These are phyloP conservation scores for Macrostomum cliftonense DNA, from an alignment of 2,888 invertebrate genomes.

Conservation along the genomic window DNA sequence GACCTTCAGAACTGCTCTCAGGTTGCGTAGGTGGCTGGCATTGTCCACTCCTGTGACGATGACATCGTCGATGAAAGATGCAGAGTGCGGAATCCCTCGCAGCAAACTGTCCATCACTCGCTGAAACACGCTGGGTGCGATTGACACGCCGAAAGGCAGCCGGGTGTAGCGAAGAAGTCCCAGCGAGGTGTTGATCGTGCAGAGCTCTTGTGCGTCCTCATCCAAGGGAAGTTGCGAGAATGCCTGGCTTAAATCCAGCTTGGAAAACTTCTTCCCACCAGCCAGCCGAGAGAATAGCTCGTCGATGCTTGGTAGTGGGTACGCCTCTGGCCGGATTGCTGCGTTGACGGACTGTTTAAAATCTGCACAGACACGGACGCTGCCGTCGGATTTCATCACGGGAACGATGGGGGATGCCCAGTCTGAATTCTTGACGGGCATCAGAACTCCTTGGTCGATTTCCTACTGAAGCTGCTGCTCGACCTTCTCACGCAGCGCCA, in stretches of 20 bases:
- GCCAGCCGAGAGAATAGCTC: constrained; percentile 12
- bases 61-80: constrained; percentile 16
- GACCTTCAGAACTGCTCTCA: constrained; percentile 12
- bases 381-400: constrained; percentile 15
- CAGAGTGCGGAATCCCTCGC: constrained; percentile 14
- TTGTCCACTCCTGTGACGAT: constrained; percentile 12
- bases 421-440: constrained; percentile 9
- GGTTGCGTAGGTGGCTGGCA: constrained; percentile 13
- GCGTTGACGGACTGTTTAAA: constrained; percentile 17
- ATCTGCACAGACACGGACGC: constrained; percentile 17
- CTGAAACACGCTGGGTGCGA: constrained; percentile 16
- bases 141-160: constrained; percentile 16
- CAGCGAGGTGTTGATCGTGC: constrained; percentile 16
- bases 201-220: constrained; percentile 11
- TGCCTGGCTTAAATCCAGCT: constrained; percentile 17
- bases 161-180: constrained; percentile 17
- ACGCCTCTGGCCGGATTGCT: constrained; percentile 6
- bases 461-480: neutral
- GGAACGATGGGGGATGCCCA: constrained; percentile 19
- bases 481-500: constrained; percentile 8
- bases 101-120: constrained; percentile 17
- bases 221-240: constrained; percentile 15
- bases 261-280: constrained; percentile 14
- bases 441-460: too few species aligned
- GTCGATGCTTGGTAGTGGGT: constrained; percentile 13